These are phyloP conservation scores for Bellardia bayeri DNA, from an alignment of 2,888 invertebrate genomes.

Conservation along the genomic window DNA sequence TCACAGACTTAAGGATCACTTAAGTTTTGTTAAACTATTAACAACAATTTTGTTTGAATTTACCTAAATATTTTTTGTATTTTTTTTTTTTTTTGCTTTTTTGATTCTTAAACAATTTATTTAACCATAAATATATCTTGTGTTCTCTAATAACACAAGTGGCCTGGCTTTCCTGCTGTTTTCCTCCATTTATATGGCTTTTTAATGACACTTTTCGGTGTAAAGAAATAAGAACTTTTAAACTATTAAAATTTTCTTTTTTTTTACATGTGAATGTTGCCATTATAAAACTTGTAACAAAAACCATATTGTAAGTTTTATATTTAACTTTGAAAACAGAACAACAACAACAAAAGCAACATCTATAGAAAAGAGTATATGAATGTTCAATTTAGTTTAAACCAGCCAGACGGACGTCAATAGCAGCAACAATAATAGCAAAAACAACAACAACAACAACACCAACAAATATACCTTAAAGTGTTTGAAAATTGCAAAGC, in stretches of 20 bases:
- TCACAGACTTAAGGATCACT: constrained; percentile 10
- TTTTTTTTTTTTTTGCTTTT: not conserved
- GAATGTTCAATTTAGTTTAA: constrained; percentile 34
- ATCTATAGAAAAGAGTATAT: constrained; percentile 7
- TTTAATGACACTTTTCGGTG: constrained; percentile 55
- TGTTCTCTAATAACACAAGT: constrained; percentile 36
- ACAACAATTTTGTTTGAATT: constrained; percentile 14
- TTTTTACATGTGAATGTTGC: constrained; percentile 32
- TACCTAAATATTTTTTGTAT: not conserved
- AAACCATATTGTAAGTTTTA: constrained; percentile 15
- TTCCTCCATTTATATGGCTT: constrained; percentile 37
- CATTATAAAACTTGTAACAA: constrained; percentile 33
- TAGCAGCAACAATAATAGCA: constrained; percentile 17
- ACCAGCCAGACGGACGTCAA: constrained; percentile 60
- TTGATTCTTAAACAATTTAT: constrained; percentile 56
- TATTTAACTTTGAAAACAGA: constrained; percentile 7
- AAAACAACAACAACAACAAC: no score
- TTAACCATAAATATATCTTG: constrained; percentile 39
- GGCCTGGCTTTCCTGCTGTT: constrained; percentile 55
- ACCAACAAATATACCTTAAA: constrained; percentile 63
- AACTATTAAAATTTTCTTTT: constrained; percentile 49
- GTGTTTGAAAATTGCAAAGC: constrained; percentile 67
- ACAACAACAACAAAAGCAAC: not conserved
- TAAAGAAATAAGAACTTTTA: not conserved
- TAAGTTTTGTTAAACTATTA: not conserved